Conservation (phyloP, 2,113 vertebrate species). For the Anolis sagrei region DNA sequence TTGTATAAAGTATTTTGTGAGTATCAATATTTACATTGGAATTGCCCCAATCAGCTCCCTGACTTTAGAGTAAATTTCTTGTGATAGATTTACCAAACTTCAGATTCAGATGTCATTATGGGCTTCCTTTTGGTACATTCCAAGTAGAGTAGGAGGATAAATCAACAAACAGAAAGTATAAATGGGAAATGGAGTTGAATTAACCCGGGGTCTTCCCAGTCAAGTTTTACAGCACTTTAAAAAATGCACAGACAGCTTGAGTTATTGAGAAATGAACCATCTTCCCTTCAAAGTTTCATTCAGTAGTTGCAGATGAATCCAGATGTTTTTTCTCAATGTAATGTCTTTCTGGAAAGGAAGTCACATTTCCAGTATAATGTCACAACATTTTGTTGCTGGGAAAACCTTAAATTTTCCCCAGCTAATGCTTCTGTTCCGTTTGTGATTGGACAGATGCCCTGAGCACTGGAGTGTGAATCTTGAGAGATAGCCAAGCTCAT, state of each 20-base stretch:
- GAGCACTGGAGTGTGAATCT: not conserved
- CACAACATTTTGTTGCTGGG: not conserved
- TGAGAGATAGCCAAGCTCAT: not conserved
- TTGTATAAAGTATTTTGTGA: not conserved
- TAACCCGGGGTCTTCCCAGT: not conserved
- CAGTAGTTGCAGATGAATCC: not conserved
- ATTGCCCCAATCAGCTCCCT: not conserved
- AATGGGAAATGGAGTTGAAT: not conserved
- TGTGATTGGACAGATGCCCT: not conserved
- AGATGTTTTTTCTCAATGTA: not conserved
- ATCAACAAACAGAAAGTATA: not conserved
- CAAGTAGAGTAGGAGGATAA: not conserved
- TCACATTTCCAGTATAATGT: not conserved
- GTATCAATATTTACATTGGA: conserved; percentile 5
- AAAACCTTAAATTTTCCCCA: not conserved
- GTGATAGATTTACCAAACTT: conserved; percentile 18
- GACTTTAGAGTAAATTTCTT: not conserved
- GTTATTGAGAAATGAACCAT: not conserved
- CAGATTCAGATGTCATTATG: not conserved
- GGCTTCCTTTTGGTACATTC: not conserved
- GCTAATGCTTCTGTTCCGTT: not conserved
- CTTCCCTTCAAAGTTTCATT: not conserved
- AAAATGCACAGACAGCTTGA: not conserved
- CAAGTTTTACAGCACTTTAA: not conserved
- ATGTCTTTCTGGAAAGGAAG: not conserved